phyloP scores from a whole-genome alignment of 1,140 invertebrate species.

The Heliconius melpomene region DNA sequence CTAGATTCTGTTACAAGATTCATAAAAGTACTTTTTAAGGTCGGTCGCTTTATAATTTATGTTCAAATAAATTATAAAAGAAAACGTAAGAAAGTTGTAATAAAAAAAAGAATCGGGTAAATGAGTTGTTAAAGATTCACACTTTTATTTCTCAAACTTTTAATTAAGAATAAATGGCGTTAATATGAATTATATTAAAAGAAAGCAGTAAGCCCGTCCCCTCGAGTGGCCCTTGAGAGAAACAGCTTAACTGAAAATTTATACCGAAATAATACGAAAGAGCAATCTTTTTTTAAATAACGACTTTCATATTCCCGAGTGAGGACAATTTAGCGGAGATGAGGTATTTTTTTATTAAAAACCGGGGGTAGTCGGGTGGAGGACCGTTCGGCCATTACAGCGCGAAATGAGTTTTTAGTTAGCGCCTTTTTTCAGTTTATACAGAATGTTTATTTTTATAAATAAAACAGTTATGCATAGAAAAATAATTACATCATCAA shows the following conservation, averaged over 20 bases:
- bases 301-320: constrained; percentile 78
- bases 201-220: constrained; percentile 34
- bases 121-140: constrained; percentile 23
- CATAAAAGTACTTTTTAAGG: constrained; percentile 1
- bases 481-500: background rate
- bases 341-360: constrained; percentile 80
- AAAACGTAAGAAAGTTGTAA: constrained; percentile 4
- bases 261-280: constrained; percentile 77
- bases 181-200: constrained; percentile 34
- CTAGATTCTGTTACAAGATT: background rate
- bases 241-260: constrained; percentile 75
- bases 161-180: constrained; percentile 29
- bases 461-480: background rate
- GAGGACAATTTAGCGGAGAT: constrained; percentile 79
- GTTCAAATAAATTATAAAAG: constrained; percentile 17
- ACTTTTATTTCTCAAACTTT: constrained; percentile 25
- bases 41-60: constrained; percentile 17
- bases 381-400: constrained; percentile 60
- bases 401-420: constrained; percentile 79
- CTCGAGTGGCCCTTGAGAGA: constrained; percentile 58
- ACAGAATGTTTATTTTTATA: constrained; percentile 41
- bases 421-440: constrained; percentile 53
- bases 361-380: constrained; percentile 51
- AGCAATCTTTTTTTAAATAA: constrained; percentile 79
- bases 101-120: constrained; percentile 12